These are phyloP conservation scores for Rhamnusium bicolor DNA, from an alignment of 2,888 invertebrate genomes.

Conservation along the genomic window DNA sequence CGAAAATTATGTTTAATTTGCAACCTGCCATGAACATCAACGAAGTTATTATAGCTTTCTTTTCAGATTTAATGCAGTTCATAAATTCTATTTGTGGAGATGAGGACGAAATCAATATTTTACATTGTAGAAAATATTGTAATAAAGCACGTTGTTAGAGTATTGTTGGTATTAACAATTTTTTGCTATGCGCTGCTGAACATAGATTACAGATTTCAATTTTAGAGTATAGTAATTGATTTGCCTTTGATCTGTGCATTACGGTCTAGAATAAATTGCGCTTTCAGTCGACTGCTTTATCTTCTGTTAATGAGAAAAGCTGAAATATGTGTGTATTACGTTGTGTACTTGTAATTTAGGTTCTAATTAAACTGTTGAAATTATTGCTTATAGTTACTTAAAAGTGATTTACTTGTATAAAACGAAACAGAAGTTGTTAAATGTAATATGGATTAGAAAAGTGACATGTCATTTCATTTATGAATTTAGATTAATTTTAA, in stretches of 20 bases:
- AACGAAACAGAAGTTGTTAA: not conserved
- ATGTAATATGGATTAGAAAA: not conserved
- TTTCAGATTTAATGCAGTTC: conserved; percentile 26
- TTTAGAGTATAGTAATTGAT: conserved; percentile 25
- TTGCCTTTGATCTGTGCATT: conserved; percentile 26
- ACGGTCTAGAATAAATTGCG: conserved; percentile 16
- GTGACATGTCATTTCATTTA: no score
- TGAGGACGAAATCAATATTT: conserved; percentile 12
- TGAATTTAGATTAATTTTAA: no score
- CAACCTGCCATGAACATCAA: conserved; percentile 28
- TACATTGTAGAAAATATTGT: not conserved
- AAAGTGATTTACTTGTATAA: not conserved
- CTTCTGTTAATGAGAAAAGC: conserved; percentile 20
- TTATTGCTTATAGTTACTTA: not conserved
- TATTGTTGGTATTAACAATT: conserved; percentile 14
- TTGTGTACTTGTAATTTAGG: conserved; percentile 1
- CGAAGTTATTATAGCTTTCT: conserved; percentile 30
- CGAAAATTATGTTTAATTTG: conserved; percentile 26
- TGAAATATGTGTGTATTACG: conserved; percentile 15
- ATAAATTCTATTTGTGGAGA: conserved; percentile 14
- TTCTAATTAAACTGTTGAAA: conserved; percentile 3
- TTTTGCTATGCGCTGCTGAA: not conserved
- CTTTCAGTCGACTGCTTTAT: conserved; percentile 13
- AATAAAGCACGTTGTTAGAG: not conserved
- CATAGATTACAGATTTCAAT: conserved; percentile 23